Base-by-base conservation (phyloP, 1,140 invertebrate species). In the Drosophila saltans region DNA sequence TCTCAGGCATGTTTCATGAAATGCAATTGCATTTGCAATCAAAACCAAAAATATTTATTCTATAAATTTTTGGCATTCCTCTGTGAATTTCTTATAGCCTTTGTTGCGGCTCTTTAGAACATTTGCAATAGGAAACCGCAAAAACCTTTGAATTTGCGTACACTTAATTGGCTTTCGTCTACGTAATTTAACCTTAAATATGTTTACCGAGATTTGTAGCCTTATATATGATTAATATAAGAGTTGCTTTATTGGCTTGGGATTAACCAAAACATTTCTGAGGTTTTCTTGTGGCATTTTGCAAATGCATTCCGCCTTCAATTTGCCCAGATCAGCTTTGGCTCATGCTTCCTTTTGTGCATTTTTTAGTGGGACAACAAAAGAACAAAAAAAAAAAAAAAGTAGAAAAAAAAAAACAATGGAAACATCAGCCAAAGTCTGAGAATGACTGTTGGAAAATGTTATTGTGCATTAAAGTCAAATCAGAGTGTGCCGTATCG, bases 381-480 rank as follows among this genome's bases (percentile, higher is more conserved):
- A 21, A 4, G 57, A 21, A 66, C 48, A 55, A 21, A 41, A 24
- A 41, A 24, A 55, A 21, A 41, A 24, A 41, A 24, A 26, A 40
- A 7, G 26, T 5, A 36, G 33, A 59, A 40, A 8, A 28, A 16
- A 36, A 55, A 60, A 21, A 33, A 26, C 45, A 62, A 52, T 26
- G 45, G 11, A 65, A 40, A 52, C 66, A 69, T 58, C 69, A 78
- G 74, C 63, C 77, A 79, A 75, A 72, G 78, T 66, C 78, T 70
- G 81, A 40, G 16, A 55, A 36, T 43, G 39, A 57, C 48, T 57
- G 36, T 56, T 41, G 74, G 67, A 69, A 78, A 78, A 81, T 88
- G 80, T 58, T 77, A 78, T 88, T 88, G 84, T 88, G 84, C 84
- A 88, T 88, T 88, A 88, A 89, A 89, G 84, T 89, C 84, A 78